phyloP scores from a whole-genome alignment of 2,888 invertebrate species.

The Papilio elwesi region DNA sequence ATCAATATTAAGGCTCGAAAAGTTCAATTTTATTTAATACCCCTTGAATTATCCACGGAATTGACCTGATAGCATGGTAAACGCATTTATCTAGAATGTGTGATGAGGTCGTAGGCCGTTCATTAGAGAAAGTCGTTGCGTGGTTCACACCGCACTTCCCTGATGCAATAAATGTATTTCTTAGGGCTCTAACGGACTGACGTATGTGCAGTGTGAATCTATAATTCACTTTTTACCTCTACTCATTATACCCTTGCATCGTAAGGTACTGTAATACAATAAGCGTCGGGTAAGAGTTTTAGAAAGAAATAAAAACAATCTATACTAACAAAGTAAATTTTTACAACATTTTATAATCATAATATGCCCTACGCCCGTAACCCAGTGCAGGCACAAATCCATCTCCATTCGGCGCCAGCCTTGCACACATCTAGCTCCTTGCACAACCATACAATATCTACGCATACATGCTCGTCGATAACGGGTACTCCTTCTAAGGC shows the following conservation, averaged over 20 bases:
- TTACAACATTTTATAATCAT: too few relatives aligned
- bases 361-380: too few relatives aligned
- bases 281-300: neutral
- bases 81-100: constrained; percentile 29
- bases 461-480: too few relatives aligned
- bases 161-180: constrained; percentile 34
- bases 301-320: neutral
- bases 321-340: neutral
- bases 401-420: too few relatives aligned
- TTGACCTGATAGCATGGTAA: constrained; percentile 12
- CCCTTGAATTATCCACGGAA: neutral
- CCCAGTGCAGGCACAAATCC: too few relatives aligned
- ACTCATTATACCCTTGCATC: constrained; percentile 10
- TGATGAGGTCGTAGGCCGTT: constrained; percentile 43
- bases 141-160: constrained; percentile 32
- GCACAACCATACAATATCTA: too few relatives aligned
- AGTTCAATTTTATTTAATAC: too few relatives aligned
- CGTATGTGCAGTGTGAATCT: constrained; percentile 10
- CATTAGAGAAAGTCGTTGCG: constrained; percentile 45
- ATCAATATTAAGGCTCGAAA: too few relatives aligned
- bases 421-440: too few relatives aligned
- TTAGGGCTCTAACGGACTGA: constrained; percentile 13
- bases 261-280: constrained; percentile 14
- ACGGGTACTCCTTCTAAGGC: too few relatives aligned
- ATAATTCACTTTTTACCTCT: constrained; percentile 9